phyloP scores from a whole-genome alignment of 2,797 vertebrate genomes.

The Hippopotamyrus pictus region DNA sequence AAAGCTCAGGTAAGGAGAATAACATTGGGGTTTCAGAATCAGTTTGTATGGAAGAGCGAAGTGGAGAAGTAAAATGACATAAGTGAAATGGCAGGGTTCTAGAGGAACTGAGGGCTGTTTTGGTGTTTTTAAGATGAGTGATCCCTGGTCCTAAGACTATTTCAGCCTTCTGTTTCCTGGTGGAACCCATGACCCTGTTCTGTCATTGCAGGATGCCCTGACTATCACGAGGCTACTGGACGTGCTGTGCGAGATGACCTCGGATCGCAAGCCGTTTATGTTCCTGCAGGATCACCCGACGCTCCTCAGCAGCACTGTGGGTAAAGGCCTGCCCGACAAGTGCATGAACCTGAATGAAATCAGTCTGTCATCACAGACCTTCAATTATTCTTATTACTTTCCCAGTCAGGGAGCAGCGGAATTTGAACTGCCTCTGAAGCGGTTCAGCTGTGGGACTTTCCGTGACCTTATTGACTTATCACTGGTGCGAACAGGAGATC shows the following conservation, averaged over 20 bases:
- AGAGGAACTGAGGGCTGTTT: background rate
- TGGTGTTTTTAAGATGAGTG: background rate
- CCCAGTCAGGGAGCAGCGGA: slow-evolving; percentile 2
- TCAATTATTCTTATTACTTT: background rate
- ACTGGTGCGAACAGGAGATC: background rate
- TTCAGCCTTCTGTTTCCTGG: background rate
- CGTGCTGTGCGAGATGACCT: slow-evolving; percentile 87
- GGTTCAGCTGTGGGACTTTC: background rate
- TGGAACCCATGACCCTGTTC: slow-evolving; percentile 13
- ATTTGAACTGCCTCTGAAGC: slow-evolving; percentile 6
- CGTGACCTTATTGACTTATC: slow-evolving; percentile 11
- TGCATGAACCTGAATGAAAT: background rate
- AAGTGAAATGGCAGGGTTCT: background rate
- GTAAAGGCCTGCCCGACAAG: slow-evolving; percentile 57
- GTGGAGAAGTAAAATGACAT: too few relatives aligned
- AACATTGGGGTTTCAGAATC: background rate
- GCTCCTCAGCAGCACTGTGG: slow-evolving; percentile 71
- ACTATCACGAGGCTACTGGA: slow-evolving; percentile 80
- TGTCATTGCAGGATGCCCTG: slow-evolving; percentile 70
- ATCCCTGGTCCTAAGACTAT: background rate
- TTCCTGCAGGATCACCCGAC: slow-evolving; percentile 74
- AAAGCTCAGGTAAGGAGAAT: background rate
- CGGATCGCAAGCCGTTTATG: slow-evolving; percentile 63
- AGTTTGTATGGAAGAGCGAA: background rate
- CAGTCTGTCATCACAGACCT: background rate